Base-by-base conservation (phyloP, 1,140 invertebrate genomes). In the Delia radicum region DNA sequence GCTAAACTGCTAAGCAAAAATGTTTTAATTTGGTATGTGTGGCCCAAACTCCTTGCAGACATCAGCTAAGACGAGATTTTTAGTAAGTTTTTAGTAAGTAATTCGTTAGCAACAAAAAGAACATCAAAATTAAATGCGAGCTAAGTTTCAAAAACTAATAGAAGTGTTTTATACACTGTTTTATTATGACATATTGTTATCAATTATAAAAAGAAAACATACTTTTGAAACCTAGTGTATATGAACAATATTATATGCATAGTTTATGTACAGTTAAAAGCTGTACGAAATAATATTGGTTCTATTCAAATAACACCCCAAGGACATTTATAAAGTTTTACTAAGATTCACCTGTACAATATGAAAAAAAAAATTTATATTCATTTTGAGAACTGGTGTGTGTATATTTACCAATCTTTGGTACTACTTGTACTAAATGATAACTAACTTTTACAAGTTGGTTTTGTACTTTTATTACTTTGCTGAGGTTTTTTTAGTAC, bases 401-500 rank as follows among this genome's bases (percentile, higher is more conserved):
- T 42, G 37, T 42, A 42, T 42, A 42, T 42, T 42, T 42, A 42
- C 37, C 12, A 42, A 42, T 42, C 37, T 42, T 42, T 42, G n/a
- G 37, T 42, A 42, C 3, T 42, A 42, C 3, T 42, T 15, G 37
- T 13, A 13, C 37, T 42, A 55, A 55, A 55, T 55, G 21, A 18
- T 33, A 69, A 69, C 29, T 69, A 29, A 69, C 65, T 69, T 69
- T 55, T 31, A 75, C 42, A 61, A 71, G 74, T 71, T 75, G 62
- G 65, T 55, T 75, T 74, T 27, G 65, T n/a, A n/a, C 12, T 75
- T 72, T 75, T 75, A 71, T 75, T 71, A 31, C 74, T 61, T 75
- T 61, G 42, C 67, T 71, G 74, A 21, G 65, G 65, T 37, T 31
- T 75, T 13, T 21, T 55, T 69, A 15, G 27, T 71, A 37, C 29